These are phyloP conservation scores for Paracentrotus lividus DNA, from an alignment of 53 echinoderm and acorn worm genomes.

Conservation along the genomic window DNA sequence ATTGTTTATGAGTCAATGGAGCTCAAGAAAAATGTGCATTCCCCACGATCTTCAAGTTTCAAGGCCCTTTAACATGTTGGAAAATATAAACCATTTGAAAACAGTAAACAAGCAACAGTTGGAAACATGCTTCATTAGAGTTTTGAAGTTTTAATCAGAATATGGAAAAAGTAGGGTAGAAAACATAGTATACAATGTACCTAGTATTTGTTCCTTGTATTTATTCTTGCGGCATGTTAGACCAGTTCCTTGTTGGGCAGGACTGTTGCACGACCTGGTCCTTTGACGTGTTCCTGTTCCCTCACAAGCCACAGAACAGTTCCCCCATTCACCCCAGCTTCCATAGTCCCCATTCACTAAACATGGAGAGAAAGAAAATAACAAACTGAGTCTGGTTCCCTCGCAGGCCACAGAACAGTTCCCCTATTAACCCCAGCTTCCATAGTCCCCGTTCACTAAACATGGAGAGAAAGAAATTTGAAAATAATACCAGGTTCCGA, in stretches of 20 bases:
- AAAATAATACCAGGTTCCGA: background rate
- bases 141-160: too few species aligned
- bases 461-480: background rate
- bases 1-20: too few species aligned
- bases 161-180: too few species aligned
- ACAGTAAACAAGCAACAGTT: too few species aligned
- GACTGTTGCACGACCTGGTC: constrained; percentile 70
- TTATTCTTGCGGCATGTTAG: constrained; percentile 71
- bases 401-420: constrained; percentile 73
- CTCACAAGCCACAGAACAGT: constrained; percentile 83
- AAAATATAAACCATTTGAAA: too few species aligned
- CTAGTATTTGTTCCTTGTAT: constrained; percentile 56
- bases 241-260: constrained; percentile 65
- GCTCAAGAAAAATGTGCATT: too few species aligned
- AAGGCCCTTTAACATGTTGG: too few species aligned
- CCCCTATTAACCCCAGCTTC: constrained; percentile 78
- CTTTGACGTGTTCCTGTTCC: constrained; percentile 75
- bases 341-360: constrained; percentile 80
- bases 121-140: too few species aligned
- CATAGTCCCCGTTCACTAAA: constrained; percentile 80
- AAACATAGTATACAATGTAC: background rate
- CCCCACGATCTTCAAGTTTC: too few species aligned
- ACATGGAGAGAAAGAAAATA: background rate
- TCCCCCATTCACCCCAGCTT: constrained; percentile 78
- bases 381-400: background rate